Conservation (phyloP, 2,797 vertebrate genomes). For the Rhinatrema bivittatum region DNA sequence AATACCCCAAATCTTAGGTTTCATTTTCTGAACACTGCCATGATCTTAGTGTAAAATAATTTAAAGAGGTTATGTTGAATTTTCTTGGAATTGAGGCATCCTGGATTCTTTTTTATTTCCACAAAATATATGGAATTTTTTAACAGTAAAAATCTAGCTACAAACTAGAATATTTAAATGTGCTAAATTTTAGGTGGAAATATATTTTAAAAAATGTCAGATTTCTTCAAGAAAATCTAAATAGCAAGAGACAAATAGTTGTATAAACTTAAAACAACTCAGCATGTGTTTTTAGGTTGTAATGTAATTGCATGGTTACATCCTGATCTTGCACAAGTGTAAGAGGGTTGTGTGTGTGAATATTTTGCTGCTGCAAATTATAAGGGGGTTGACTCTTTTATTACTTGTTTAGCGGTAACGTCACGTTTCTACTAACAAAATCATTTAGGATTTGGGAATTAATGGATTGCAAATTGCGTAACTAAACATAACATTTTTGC, state of each 20-base stretch:
- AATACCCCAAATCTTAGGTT: conserved; percentile 27
- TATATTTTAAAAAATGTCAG: conserved; percentile 19
- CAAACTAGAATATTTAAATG: too few species aligned
- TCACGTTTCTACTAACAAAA: conserved; percentile 89
- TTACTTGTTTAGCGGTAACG: conserved; percentile 99
- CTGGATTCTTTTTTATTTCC: too few species aligned
- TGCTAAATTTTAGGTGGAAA: too few species aligned
- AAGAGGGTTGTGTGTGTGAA: conserved; percentile 50
- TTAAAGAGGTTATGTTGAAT: conserved; percentile 36
- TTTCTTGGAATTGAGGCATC: too few species aligned
- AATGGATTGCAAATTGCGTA: conserved; percentile 58
- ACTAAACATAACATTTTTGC: conserved; percentile 61
- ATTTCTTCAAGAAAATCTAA: conserved; percentile 26
- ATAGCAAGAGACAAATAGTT: conserved; percentile 36
- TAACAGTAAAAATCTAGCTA: too few species aligned
- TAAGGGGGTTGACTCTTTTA: conserved; percentile 98
- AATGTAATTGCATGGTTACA: too few species aligned
- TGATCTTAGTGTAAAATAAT: conserved; percentile 22
- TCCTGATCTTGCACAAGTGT: conserved; percentile 50
- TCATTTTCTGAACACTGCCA: conserved; percentile 47
- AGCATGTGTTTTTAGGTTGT: too few species aligned
- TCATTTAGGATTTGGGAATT: conserved; percentile 66
- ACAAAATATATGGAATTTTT: too few species aligned
- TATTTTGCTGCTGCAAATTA: conserved; percentile 55
- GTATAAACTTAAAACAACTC: conserved; percentile 28